These are phyloP conservation scores for Caenorhabditis sp. DNA, from an alignment of 2,888 invertebrate genomes.

Conservation along the genomic window DNA sequence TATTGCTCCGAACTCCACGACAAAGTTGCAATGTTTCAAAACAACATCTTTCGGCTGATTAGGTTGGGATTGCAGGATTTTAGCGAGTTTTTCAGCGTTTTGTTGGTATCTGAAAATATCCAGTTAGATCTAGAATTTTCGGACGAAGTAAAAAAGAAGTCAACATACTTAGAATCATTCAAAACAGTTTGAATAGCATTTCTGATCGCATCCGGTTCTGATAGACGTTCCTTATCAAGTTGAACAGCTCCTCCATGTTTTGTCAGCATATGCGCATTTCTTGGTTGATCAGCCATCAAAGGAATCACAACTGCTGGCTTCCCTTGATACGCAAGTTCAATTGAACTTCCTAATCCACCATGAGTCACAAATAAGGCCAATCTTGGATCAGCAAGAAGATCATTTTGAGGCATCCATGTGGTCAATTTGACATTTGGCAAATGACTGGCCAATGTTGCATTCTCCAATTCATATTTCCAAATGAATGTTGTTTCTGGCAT, in stretches of 20 bases:
- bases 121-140: background rate
- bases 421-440: conserved; percentile 34
- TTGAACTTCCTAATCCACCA: conserved; percentile 41
- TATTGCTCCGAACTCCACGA: background rate
- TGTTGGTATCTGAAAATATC: conserved; percentile 12
- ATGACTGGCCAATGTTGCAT: conserved; percentile 22
- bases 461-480: conserved; percentile 47
- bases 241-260: conserved; percentile 33
- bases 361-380: conserved; percentile 39
- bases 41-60: conserved; percentile 36
- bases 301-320: conserved; percentile 40
- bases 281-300: conserved; percentile 38
- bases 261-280: conserved; percentile 40
- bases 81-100: conserved; percentile 29
- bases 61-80: conserved; percentile 29
- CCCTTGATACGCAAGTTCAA: conserved; percentile 43
- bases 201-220: conserved; percentile 12
- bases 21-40: conserved; percentile 13
- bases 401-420: conserved; percentile 38
- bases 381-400: conserved; percentile 35
- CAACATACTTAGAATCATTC: conserved; percentile 4
- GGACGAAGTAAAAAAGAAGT: too few relatives aligned
- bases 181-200: conserved; percentile 29
- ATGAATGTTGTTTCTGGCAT: conserved; percentile 42
- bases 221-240: conserved; percentile 20